phyloP scores from a whole-genome alignment of 2,797 vertebrate genomes.

The Cottoperca gobio region DNA sequence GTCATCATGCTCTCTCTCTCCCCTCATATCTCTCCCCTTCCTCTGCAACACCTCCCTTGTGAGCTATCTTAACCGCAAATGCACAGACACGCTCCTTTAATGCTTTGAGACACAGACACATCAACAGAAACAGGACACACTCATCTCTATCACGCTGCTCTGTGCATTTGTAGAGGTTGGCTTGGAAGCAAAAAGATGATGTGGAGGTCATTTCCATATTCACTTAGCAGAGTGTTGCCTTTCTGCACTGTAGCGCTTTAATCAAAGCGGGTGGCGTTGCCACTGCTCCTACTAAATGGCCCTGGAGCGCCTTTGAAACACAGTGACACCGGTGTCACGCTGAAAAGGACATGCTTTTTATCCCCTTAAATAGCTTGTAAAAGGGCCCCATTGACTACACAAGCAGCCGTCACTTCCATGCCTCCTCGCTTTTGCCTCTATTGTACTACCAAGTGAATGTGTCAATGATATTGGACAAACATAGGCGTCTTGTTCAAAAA shows the following conservation, averaged over 20 bases:
- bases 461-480: constrained; percentile 56
- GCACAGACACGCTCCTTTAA: constrained; percentile 11
- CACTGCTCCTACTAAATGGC: constrained; percentile 70
- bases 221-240: constrained; percentile 69
- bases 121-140: constrained; percentile 39
- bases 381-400: constrained; percentile 80
- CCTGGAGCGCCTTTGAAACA: constrained; percentile 78
- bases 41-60: constrained; percentile 14
- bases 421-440: constrained; percentile 64
- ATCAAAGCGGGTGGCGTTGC: constrained; percentile 72
- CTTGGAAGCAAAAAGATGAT: constrained; percentile 49
- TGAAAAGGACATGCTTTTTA: constrained; percentile 80
- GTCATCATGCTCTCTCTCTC: constrained; percentile 12
- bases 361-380: constrained; percentile 80
- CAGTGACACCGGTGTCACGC: constrained; percentile 67
- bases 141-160: constrained; percentile 20
- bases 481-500: constrained; percentile 43
- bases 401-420: constrained; percentile 67
- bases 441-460: constrained; percentile 65
- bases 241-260: constrained; percentile 72
- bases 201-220: constrained; percentile 79
- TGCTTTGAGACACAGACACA: constrained; percentile 5
- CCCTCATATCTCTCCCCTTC: neutral
- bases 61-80: constrained; percentile 22
- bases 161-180: constrained; percentile 53